Evolutionary conservation across 2,888 invertebrate species (phyloP).

Genomic region (Alentia gelatinosa): DNA sequence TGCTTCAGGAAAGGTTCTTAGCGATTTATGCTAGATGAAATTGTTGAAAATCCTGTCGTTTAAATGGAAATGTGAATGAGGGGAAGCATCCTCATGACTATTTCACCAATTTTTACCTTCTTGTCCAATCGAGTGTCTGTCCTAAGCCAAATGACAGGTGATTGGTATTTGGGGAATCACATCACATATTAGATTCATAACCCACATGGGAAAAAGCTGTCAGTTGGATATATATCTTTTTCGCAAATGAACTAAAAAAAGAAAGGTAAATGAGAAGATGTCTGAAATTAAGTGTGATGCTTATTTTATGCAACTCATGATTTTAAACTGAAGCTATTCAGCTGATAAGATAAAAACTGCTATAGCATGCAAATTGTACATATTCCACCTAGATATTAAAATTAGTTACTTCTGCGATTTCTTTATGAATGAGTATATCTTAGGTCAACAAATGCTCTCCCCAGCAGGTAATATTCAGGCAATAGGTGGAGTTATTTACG

Average conservation of each 20-base stretch:
- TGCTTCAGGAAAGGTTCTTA: too few relatives aligned
- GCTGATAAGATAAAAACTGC: background rate
- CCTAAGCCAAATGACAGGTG: too few relatives aligned
- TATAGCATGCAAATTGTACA: background rate
- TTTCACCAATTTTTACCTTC: too few relatives aligned
- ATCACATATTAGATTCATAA: background rate
- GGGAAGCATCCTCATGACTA: too few relatives aligned
- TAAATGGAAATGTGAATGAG: too few relatives aligned
- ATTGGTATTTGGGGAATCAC: background rate
- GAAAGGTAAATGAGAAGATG: too few relatives aligned
- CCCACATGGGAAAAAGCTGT: background rate
- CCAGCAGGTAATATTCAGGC: background rate
- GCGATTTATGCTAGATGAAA: too few relatives aligned
- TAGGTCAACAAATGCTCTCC: background rate
- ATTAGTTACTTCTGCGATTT: background rate
- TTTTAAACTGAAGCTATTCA: background rate
- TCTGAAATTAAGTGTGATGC: slow-evolving; percentile 13
- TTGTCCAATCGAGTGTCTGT: too few relatives aligned
- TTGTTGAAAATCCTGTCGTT: too few relatives aligned
- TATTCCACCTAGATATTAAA: background rate
- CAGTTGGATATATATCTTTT: too few relatives aligned
- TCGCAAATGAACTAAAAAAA: too few relatives aligned
- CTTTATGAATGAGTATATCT: background rate
- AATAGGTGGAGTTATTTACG: background rate
- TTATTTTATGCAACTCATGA: background rate